Conservation (phyloP, 2,113 vertebrate genomes). For the Orthonyx spaldingii region DNA sequence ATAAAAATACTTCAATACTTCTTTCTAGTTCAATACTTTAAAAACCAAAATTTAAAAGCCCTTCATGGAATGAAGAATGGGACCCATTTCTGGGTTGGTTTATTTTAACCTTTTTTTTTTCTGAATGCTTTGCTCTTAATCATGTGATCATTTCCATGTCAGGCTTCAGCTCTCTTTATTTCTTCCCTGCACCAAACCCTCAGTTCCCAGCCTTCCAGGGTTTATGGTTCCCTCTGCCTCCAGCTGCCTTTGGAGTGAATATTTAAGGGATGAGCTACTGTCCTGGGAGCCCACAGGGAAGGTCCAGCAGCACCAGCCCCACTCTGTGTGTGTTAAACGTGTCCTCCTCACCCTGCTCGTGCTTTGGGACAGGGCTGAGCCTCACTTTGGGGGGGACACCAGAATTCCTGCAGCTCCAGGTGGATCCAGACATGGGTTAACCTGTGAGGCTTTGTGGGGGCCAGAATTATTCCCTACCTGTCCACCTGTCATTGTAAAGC, state of each 20-base stretch:
- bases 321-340: rapidly evolving
- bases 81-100: background rate
- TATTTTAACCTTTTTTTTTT: background rate
- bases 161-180: background rate
- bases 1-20: background rate
- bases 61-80: background rate
- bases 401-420: background rate
- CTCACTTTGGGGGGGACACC: background rate
- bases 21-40: background rate
- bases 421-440: background rate
- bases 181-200: background rate
- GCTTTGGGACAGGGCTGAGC: background rate
- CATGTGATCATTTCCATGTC: background rate
- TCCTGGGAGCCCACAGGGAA: background rate
- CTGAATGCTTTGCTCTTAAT: background rate
- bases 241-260: background rate
- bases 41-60: background rate
- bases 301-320: background rate
- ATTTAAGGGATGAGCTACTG: background rate
- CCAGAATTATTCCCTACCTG: background rate
- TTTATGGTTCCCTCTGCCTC: background rate
- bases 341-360: rapidly evolving
- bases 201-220: background rate
- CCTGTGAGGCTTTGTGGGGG: background rate
- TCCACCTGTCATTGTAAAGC: background rate